These are phyloP conservation scores for Lepidochitona cinerea DNA, from an alignment of 2,888 invertebrate species.

Conservation along the genomic window DNA sequence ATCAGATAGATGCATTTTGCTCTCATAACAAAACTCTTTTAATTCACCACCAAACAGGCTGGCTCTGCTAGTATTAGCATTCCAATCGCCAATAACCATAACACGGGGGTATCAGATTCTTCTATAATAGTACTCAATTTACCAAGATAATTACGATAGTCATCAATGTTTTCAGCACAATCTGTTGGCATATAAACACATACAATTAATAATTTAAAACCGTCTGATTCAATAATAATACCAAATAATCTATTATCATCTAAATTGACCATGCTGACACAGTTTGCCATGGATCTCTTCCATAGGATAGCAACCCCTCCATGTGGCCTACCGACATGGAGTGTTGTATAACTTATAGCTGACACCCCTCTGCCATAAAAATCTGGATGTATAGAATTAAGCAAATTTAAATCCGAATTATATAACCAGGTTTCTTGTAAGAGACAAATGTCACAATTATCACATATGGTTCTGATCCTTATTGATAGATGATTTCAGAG, in stretches of 20 bases:
- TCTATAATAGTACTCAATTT: neutral
- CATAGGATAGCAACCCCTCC: neutral
- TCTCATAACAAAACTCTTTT: neutral
- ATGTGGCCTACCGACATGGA: neutral
- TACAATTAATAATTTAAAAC: neutral
- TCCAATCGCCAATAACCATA: neutral
- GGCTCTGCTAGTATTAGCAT: neutral
- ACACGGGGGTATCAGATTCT: neutral
- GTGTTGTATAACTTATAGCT: neutral
- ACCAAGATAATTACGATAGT: neutral
- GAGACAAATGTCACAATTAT: neutral
- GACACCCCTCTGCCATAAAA: neutral
- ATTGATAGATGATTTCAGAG: neutral
- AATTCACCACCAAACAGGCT: too few relatives aligned
- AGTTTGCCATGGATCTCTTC: too few relatives aligned
- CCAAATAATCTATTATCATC: neutral
- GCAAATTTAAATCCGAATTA: neutral
- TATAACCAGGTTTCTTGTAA: neutral
- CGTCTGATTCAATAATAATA: neutral
- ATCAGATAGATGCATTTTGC: neutral
- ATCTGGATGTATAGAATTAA: neutral
- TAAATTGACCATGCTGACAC: neutral
- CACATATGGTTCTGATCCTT: neutral
- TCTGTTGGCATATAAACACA: neutral
- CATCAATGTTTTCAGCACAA: neutral